Conservation (phyloP, 2,797 vertebrate species). For the Lacerta viridis region DNA sequence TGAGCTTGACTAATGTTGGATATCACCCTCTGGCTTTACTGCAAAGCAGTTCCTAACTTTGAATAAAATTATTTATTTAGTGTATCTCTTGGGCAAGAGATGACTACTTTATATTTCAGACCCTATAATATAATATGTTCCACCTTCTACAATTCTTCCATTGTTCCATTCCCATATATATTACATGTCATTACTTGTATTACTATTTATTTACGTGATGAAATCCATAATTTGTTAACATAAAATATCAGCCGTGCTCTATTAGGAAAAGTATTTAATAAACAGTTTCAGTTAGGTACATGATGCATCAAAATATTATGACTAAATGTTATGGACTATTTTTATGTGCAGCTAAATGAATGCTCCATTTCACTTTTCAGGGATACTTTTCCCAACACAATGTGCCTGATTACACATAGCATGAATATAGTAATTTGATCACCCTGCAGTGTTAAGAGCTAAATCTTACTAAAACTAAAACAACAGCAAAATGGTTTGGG, state of each 20-base stretch:
- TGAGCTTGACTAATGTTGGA: no score
- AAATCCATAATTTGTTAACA: not conserved
- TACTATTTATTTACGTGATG: conserved; percentile 2
- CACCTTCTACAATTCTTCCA: not conserved
- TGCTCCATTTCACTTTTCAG: not conserved
- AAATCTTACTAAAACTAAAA: not conserved
- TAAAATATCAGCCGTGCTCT: not conserved
- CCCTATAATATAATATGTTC: conserved; percentile 19
- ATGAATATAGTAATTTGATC: not conserved
- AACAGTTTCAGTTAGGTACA: not conserved
- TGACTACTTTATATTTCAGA: not conserved
- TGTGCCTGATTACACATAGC: not conserved
- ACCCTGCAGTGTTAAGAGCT: not conserved
- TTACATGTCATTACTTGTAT: rapidly evolving
- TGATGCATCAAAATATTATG: not conserved
- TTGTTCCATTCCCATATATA: conserved; percentile 3
- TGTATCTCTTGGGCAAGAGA: no score
- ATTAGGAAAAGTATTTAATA: conserved; percentile 8
- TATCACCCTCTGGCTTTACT: no score
- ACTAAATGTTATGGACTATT: not conserved
- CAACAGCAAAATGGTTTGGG: not conserved
- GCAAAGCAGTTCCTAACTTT: no score
- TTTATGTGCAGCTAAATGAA: not conserved
- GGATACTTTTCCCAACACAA: not conserved
- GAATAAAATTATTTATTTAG: no score